These are phyloP conservation scores for Agrotis puta DNA, from an alignment of 2,888 invertebrate species.

Conservation along the genomic window DNA sequence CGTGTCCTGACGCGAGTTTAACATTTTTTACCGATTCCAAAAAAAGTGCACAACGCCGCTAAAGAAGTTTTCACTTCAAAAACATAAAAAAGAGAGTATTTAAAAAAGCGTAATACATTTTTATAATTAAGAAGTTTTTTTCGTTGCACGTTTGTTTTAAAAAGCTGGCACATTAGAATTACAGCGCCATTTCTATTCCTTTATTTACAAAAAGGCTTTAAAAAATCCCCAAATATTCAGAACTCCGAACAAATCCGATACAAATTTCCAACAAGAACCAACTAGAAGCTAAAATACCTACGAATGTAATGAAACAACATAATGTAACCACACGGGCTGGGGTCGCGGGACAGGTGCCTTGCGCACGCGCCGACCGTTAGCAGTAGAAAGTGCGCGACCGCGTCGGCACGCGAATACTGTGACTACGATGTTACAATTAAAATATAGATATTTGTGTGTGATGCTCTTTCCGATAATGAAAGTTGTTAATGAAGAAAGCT, in stretches of 20 bases:
- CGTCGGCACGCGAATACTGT: constrained; percentile 88
- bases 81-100: too few relatives aligned
- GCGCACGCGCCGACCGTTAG: constrained; percentile 91
- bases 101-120: too few relatives aligned
- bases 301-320: constrained; percentile 71
- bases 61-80: too few relatives aligned
- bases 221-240: constrained; percentile 6
- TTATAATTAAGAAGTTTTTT: too few relatives aligned
- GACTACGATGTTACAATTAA: constrained; percentile 66
- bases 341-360: constrained; percentile 88
- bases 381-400: constrained; percentile 90
- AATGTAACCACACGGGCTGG: constrained; percentile 79
- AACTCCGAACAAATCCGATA: constrained; percentile 1
- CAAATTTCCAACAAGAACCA: constrained; percentile 33
- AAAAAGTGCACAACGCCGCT: too few relatives aligned
- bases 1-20: too few relatives aligned
- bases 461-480: constrained; percentile 33
- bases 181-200: too few relatives aligned
- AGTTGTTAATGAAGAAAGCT: constrained; percentile 38
- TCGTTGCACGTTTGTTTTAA: too few relatives aligned
- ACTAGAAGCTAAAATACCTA: constrained; percentile 62
- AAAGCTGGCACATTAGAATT: too few relatives aligned
- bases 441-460: constrained; percentile 45
- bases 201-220: background rate
- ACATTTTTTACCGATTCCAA: too few relatives aligned